Base-by-base conservation (phyloP, 2,888 invertebrate genomes). In the Toxonevra muliebris region DNA sequence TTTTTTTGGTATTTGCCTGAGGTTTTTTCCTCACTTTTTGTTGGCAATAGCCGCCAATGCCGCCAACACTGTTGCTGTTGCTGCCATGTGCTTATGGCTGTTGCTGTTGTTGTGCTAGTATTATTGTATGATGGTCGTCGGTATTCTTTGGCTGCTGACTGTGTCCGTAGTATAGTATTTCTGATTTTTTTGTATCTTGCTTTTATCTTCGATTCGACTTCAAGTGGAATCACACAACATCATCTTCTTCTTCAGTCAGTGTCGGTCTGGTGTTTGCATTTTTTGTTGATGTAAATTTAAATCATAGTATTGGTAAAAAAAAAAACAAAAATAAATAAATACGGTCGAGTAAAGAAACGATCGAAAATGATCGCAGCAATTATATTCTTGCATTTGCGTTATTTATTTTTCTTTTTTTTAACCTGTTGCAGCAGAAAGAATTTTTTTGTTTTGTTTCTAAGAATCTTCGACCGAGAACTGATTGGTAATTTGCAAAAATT, bases 341-440 rank as follows among this genome's bases (percentile, higher is more conserved):
- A 30, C 30, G 7, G 30, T 30, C 30, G 30, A 43, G 8, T 15
- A 17, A 19, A 8, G 17, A 54, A 15, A n/a, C 8, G 17, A 45
- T 13, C 13, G 62, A 30, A 20, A 55, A 48, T 48, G 48, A 60
- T 60, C 60, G 19, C 60, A 45, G 60, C 60, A 60, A 60, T 60
- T 60, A 60, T 48, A 60, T 48, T 43, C 42, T 48, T n/a, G 13
- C 45, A 20, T 45, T 19, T 60, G 13, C 17, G 20, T 48, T 13
- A 10, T 48, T 19, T 20, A 42, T 11, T 9, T 10, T 58, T 11
- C 58, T 12, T 40, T 58, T 13, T 48, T 4, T 48, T 48, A n/a
- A 15, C 3, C 48, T 69, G 30, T 30, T 30, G 30, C 30, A 30
- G n/a, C n/a, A n/a, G n/a, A n/a, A n/a, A n/a, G n/a, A n/a, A n/a